Evolutionary conservation across 1,140 invertebrate species (phyloP), one percentile per base, ranked within the genome.

Genomic region (Brachionus plicatilis): DNA sequence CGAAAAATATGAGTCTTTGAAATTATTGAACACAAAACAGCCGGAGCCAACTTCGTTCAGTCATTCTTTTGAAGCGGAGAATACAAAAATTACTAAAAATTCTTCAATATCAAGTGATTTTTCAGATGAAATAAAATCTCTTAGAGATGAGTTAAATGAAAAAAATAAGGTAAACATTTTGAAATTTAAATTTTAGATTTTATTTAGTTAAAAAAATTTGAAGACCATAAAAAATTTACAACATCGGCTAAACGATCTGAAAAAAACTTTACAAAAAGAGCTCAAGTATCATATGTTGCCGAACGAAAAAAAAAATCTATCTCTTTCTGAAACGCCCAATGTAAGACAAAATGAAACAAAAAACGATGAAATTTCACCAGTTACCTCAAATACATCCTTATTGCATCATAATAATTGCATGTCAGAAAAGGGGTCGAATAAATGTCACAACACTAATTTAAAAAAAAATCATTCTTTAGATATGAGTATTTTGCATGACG

Each of bases 251-350:
- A 91, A 92, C 4, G 95, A 96, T 88, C 93, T 96, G 91, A 95
- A 95, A 88, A 96, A 96, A 88, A 95, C 94, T 0, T 89, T 97
- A 53, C 95, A 96, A 88, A 91, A 93, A 85, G 95, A 97, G 88
- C 88, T 97, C 41, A 76, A 76, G 17, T 76, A 76, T 76, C 43
- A 76, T 5, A 76, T 76, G 45, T 12, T 76, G 5, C 72, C 72
- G 24, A 76, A 76, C 24, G 72, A 76, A 12, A 76, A 76, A 76
- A 27, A 24, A 50, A 50, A 37, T 0, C 1, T 14, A 20, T 4
- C 68, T 41, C 3, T n/a, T 2, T 8, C 3, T 7, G 68, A 72
- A 20, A 43, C n/a, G n/a, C 27, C 72, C 5, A 50, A 3, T 50
- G 12, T n/a, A 50, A 12, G 3, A 12, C 17, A 76, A 76, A 75